These are phyloP conservation scores for Uloborus plumipes DNA, from an alignment of 2,888 invertebrate species.

Conservation along the genomic window DNA sequence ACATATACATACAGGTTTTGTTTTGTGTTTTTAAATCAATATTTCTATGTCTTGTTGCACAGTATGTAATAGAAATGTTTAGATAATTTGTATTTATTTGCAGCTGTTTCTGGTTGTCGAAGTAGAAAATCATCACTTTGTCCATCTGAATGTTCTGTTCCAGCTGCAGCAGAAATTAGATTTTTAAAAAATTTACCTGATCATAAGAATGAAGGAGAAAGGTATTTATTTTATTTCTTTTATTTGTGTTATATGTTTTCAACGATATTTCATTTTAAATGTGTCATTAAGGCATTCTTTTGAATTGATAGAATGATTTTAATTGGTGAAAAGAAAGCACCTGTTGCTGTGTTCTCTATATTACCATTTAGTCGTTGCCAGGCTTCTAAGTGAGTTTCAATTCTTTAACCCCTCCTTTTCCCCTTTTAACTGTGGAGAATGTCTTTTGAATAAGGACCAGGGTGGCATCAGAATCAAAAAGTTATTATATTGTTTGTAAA, in stretches of 20 bases:
- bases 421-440: too few species aligned
- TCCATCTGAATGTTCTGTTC: slow-evolving; percentile 48
- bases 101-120: slow-evolving; percentile 32
- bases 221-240: slow-evolving; percentile 31
- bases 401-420: too few species aligned
- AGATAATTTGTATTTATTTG: too few species aligned
- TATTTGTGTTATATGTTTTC: background rate
- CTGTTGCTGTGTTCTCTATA: slow-evolving; percentile 88
- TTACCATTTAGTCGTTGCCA: slow-evolving; percentile 75
- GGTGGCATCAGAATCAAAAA: too few species aligned
- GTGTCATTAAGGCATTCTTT: slow-evolving; percentile 6
- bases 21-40: too few species aligned
- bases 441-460: too few species aligned
- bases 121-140: slow-evolving; percentile 60
- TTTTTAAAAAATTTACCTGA: slow-evolving; percentile 50
- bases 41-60: too few species aligned
- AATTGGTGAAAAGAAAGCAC: slow-evolving; percentile 80
- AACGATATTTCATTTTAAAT: background rate
- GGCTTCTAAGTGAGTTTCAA: slow-evolving; percentile 32
- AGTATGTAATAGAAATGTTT: too few species aligned
- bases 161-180: slow-evolving; percentile 36
- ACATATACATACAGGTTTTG: too few species aligned
- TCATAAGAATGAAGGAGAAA: slow-evolving; percentile 65
- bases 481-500: too few species aligned
- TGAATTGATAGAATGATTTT: slow-evolving; percentile 78